These are phyloP conservation scores for Notoglanidium macrostoma DNA, from an alignment of 2,797 vertebrate genomes.

Conservation along the genomic window DNA sequence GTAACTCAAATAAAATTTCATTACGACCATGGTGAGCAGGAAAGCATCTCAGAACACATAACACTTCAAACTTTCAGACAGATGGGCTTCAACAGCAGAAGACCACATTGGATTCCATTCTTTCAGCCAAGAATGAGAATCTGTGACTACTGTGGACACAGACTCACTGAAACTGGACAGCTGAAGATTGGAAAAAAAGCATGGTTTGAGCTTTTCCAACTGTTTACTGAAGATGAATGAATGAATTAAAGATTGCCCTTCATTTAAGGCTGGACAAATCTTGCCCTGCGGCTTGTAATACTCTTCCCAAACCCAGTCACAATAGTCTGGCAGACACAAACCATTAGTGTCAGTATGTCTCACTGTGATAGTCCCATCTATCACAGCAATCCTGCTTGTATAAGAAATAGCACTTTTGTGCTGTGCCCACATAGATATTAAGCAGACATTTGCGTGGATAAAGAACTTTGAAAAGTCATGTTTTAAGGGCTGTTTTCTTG, in stretches of 20 bases:
- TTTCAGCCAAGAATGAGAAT: background rate
- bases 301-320: constrained; percentile 36
- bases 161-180: background rate
- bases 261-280: constrained; percentile 46
- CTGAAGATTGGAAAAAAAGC: background rate
- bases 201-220: background rate
- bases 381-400: constrained; percentile 16
- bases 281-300: constrained; percentile 42
- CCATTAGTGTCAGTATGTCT: constrained; percentile 35
- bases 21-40: background rate
- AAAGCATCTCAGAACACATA: background rate
- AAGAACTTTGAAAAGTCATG: constrained; percentile 15
- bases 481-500: background rate
- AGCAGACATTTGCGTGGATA: background rate
- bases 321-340: constrained; percentile 50
- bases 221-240: background rate
- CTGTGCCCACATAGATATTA: constrained; percentile 1
- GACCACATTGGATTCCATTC: background rate
- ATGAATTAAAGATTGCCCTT: background rate
- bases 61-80: background rate
- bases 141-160: background rate
- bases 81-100: background rate
- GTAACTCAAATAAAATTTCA: background rate
- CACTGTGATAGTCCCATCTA: constrained; percentile 33
- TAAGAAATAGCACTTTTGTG: constrained; percentile 7